Evolutionary conservation across 1,140 invertebrate species (phyloP), one percentile per base, ranked within the genome.

Genomic region (Galleria mellonella): DNA sequence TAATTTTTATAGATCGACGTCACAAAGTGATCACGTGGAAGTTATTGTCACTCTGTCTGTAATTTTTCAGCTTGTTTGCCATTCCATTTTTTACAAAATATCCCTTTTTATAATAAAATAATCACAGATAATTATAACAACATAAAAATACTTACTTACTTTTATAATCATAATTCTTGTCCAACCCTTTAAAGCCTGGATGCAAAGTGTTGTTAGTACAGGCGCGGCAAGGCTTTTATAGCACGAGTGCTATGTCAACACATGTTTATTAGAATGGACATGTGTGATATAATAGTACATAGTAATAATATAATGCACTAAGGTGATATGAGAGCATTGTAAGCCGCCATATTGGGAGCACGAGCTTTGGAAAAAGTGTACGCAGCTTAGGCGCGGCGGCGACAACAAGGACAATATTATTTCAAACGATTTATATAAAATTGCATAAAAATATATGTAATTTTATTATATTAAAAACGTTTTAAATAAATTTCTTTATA

Each of bases 121-220:
- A n/a, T n/a, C n/a, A n/a, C n/a, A n/a, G n/a, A n/a, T n/a, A n/a
- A n/a, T n/a, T n/a, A n/a, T n/a, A n/a, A n/a, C n/a, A n/a, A n/a
- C n/a, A n/a, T n/a, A n/a, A n/a, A n/a, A n/a, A n/a, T 23, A 23
- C 17, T 6, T 38, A 65, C 74, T 82, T 61, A 82, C 77, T 70
- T 79, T 77, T 46, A 74, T 10, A 53, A 72, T 55, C 65, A 75
- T 82, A 51, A 57, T 72, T 53, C 46, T 46, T 66, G 35, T 63
- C 48, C 36, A 53, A 67, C 47, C 55, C 55, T 55, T 53, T 38
- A 55, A 60, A 63, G 58, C 43, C 63, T 40, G 39, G 58, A 47
- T 51, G 49, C 43, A 47, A 59, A 71, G 63, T 76, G 71, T 32
- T 41, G 42, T 47, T 27, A 37, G n/a, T 50, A 36, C 29, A 12